These are phyloP conservation scores for Coenonympha glycerion DNA, from an alignment of 2,888 invertebrate genomes.

Conservation along the genomic window DNA sequence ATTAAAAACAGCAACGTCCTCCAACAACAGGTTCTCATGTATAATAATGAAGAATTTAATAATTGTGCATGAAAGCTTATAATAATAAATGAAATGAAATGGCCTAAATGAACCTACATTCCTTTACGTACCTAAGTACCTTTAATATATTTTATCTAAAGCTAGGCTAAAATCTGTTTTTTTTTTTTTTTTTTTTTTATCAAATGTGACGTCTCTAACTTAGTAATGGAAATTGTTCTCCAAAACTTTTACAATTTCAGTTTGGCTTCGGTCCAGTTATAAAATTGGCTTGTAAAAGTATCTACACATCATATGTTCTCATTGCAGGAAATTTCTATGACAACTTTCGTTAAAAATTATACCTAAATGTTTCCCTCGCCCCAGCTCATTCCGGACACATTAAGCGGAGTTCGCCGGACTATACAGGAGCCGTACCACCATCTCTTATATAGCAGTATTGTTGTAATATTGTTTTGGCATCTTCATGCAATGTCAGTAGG, in stretches of 20 bases:
- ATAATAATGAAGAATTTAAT: too few species aligned
- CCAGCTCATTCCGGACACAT: neutral
- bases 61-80: too few species aligned
- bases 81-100: too few species aligned
- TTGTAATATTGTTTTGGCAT: too few species aligned
- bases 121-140: too few species aligned
- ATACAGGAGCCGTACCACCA: too few species aligned
- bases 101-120: too few species aligned
- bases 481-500: too few species aligned
- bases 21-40: too few species aligned
- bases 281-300: constrained; percentile 16
- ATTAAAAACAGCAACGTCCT: too few species aligned
- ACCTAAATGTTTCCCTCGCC: neutral
- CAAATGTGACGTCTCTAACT: neutral
- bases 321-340: constrained; percentile 1
- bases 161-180: neutral
- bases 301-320: constrained; percentile 1
- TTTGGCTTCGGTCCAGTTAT: constrained; percentile 16
- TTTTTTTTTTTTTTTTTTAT: neutral
- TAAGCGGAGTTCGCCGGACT: neutral
- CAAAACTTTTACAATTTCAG: neutral
- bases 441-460: too few species aligned
- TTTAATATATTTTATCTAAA: too few species aligned
- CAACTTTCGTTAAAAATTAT: neutral
- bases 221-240: neutral